phyloP scores from a whole-genome alignment of 2,888 invertebrate species.

The Scelioninae gen. 1 region DNA sequence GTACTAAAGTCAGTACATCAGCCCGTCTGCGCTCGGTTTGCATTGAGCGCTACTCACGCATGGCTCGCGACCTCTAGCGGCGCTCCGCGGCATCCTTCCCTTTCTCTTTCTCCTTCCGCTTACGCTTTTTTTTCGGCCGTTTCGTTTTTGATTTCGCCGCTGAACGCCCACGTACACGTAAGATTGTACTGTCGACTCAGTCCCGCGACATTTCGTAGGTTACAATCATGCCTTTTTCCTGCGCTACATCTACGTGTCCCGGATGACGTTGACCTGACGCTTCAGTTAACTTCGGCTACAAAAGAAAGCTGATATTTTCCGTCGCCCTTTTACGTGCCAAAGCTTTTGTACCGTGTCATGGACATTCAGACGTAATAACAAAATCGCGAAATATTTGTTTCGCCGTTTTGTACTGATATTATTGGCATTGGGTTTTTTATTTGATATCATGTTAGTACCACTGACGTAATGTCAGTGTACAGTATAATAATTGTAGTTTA shows the following conservation, averaged over 20 bases:
- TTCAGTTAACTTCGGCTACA: slow-evolving; percentile 46
- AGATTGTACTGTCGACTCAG: slow-evolving; percentile 58
- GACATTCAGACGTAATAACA: slow-evolving; percentile 41
- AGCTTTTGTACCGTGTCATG: slow-evolving; percentile 32
- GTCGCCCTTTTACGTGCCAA: slow-evolving; percentile 23
- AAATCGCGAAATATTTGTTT: slow-evolving; percentile 37
- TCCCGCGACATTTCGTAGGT: slow-evolving; percentile 61
- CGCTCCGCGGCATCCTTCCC: slow-evolving; percentile 26
- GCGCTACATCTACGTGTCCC: slow-evolving; percentile 60
- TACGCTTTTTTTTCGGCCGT: slow-evolving; percentile 37
- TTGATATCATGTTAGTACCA: no score
- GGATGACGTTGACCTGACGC: slow-evolving; percentile 58
- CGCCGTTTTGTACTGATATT: no score
- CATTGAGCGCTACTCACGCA: slow-evolving; percentile 17
- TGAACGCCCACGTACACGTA: slow-evolving; percentile 60
- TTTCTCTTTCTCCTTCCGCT: slow-evolving; percentile 58
- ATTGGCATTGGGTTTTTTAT: no score
- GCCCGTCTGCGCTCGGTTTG: neutral
- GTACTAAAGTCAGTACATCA: slow-evolving; percentile 15
- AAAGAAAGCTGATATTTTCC: slow-evolving; percentile 60
- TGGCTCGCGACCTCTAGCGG: slow-evolving; percentile 42
- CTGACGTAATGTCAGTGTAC: no score
- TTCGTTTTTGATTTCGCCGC: slow-evolving; percentile 60
- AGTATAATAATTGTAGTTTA: no score
- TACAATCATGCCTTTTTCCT: slow-evolving; percentile 57